Conservation (phyloP, 2,113 vertebrate species). For the Camelus dromedarius region DNA sequence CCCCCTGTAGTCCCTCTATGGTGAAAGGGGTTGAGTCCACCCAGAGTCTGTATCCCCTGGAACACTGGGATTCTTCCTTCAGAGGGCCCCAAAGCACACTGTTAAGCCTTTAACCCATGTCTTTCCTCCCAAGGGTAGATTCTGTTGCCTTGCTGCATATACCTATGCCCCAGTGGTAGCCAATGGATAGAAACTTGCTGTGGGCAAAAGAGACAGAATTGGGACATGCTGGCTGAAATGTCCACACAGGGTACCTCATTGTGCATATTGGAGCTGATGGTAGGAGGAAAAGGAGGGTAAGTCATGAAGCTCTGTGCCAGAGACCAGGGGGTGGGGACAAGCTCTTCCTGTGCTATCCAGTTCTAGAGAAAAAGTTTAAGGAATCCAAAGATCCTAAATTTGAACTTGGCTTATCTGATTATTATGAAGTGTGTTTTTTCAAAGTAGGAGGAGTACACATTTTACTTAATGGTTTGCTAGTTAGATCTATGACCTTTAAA, state of each 20-base stretch:
- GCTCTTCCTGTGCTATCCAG: not conserved
- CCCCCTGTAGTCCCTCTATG: not conserved
- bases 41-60: not conserved
- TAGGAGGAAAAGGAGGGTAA: not conserved
- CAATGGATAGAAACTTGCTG: not conserved
- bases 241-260: not conserved
- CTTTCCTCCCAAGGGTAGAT: not conserved
- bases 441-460: not conserved
- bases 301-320: not conserved
- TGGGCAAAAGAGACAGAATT: not conserved
- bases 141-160: not conserved
- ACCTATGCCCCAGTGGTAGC: not conserved
- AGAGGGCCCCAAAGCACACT: not conserved
- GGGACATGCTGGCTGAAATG: not conserved
- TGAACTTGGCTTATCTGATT: not conserved
- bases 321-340: not conserved
- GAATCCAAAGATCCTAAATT: constrained; percentile 32
- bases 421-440: constrained; percentile 29
- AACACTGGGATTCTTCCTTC: not conserved
- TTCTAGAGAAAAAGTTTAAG: not conserved
- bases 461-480: constrained; percentile 6
- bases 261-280: not conserved
- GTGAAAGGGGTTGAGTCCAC: not conserved
- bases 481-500: not conserved
- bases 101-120: not conserved